Evolutionary conservation across 2,888 invertebrate genomes (phyloP).

Genomic region (Perizoma flavofasciatum): DNA sequence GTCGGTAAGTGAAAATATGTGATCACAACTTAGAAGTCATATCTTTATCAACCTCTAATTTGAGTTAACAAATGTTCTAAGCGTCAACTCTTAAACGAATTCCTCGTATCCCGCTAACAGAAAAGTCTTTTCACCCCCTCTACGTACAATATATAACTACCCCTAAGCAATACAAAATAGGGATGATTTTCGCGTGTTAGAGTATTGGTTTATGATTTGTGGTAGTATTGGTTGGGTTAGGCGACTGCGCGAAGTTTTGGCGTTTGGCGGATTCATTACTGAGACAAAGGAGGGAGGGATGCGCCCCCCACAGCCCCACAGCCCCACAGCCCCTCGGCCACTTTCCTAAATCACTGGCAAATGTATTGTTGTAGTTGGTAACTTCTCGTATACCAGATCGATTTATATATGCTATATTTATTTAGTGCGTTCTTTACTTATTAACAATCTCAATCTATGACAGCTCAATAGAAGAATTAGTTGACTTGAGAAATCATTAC

Average conservation of each 20-base stretch:
- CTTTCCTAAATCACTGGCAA: constrained; percentile 80
- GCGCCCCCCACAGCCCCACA: constrained; percentile 34
- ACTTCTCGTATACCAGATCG: constrained; percentile 26
- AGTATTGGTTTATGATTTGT: constrained; percentile 64
- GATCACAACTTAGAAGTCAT: constrained; percentile 50
- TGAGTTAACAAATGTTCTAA: constrained; percentile 72
- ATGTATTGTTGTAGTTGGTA: constrained; percentile 66
- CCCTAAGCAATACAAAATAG: constrained; percentile 6
- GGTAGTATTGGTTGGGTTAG: constrained; percentile 52
- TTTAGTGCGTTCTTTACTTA: no score
- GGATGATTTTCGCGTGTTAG: constrained; percentile 12
- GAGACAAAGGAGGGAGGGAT: constrained; percentile 70
- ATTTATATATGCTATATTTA: constrained; percentile 25
- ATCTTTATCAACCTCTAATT: constrained; percentile 70
- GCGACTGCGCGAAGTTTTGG: constrained; percentile 76
- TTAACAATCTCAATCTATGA: no score
- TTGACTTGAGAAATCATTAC: no score
- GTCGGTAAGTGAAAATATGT: constrained; percentile 48
- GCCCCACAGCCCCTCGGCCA: constrained; percentile 47
- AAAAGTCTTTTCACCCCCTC: constrained; percentile 9
- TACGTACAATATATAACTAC: constrained; percentile 5
- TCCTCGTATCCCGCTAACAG: constrained; percentile 34
- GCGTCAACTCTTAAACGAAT: constrained; percentile 70
- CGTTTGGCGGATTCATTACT: constrained; percentile 82
- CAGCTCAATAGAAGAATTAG: no score